Base-by-base conservation (phyloP, 2,113 vertebrate genomes). In the Pungitius pungitius region DNA sequence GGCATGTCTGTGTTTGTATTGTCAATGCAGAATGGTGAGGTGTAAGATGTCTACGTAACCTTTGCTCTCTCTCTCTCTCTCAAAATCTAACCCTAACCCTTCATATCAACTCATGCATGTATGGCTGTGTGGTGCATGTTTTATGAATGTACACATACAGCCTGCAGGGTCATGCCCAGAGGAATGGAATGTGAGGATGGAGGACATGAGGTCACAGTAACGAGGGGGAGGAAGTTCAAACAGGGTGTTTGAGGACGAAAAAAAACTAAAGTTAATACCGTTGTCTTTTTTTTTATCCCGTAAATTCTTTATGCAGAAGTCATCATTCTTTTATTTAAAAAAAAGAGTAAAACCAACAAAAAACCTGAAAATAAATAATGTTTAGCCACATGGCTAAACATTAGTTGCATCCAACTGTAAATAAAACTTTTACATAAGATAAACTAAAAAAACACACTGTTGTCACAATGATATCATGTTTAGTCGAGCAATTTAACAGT, bases 1-100 rank as follows among this genome's bases (percentile, higher is more conserved):
- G 82, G 85, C 70, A 85, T 89, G 84, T 89, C 86, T 89, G 80
- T 75, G 83, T 86, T 77, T 62, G 66, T 17, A 9, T 22, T 37
- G 51, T 63, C 11, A 58, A 9, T 70, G 73, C 39, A 73, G 54
- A 70, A 43, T 30, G 43, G 15, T 62, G 76, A 86, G 17, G n/a
- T 22, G 24, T 67, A 22, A 47, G 2, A 42, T 1, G 12, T 42
- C 49, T 61, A 35, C 45, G 12, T 17, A 22, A 62, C 22, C 30
- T 26, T 30, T 15, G 39, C 71, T 66, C 61, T 35, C n/a, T n/a
- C n/a, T n/a, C n/a, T n/a, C n/a, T n/a, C n/a, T n/a, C n/a, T n/a
- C n/a, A n/a, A n/a, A n/a, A n/a, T n/a, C n/a, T n/a, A n/a, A n/a
- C n/a, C n/a, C n/a, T n/a, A n/a, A n/a, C n/a, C n/a, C n/a, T n/a